Evolutionary conservation across 2,113 vertebrate genomes (phyloP).

Genomic region (Phrynocephalus versicolor): DNA sequence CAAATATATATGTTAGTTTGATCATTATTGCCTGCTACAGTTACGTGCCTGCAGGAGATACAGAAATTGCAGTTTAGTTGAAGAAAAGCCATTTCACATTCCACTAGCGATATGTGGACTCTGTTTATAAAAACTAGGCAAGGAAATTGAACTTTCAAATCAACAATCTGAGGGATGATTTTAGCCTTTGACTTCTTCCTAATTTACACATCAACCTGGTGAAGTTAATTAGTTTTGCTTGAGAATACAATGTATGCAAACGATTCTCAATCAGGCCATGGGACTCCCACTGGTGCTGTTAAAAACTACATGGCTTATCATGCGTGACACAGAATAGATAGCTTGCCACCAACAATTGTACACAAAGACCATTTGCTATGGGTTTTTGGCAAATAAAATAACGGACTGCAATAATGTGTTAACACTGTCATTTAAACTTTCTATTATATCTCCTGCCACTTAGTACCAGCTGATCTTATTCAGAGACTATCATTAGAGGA

Average conservation of each 20-base stretch:
- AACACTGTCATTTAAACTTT: constrained; percentile 24
- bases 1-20: constrained; percentile 5
- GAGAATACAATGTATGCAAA: rapidly evolving
- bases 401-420: constrained; percentile 33
- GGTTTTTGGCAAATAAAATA: constrained; percentile 38
- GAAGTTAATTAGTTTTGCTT: background rate
- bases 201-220: background rate
- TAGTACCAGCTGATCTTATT: constrained; percentile 28
- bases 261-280: rapidly evolving
- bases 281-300: background rate
- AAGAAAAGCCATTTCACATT: background rate
- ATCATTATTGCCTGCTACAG: background rate
- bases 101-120: rapidly evolving
- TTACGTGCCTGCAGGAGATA: background rate
- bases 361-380: background rate
- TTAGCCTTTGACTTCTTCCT: background rate
- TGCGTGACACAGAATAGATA: constrained; percentile 29
- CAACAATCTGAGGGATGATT: background rate
- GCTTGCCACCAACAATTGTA: constrained; percentile 40
- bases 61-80: constrained; percentile 24
- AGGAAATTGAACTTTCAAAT: background rate
- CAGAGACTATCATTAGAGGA: constrained; percentile 12
- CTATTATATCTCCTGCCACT: background rate
- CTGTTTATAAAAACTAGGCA: background rate
- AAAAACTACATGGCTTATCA: background rate